Base-by-base conservation (phyloP, 2,797 vertebrate species). In the Cyclura pinguis region DNA sequence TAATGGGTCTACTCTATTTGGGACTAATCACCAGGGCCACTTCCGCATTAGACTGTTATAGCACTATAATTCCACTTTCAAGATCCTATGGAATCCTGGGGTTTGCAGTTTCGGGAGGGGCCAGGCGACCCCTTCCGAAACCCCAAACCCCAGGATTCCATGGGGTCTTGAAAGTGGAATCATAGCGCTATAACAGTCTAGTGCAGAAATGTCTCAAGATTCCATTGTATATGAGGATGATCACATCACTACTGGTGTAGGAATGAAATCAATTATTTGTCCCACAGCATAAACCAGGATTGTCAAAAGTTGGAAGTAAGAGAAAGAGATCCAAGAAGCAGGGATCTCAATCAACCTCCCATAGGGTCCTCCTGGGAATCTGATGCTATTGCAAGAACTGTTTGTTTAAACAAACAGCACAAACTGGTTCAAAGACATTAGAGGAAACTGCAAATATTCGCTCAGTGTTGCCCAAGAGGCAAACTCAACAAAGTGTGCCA, bases 391-490 rank as follows among this genome's bases (percentile, higher is more conserved):
- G 10, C 69, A 76, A 69, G 50, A 67, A 80, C 50, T 4, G 38
- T 67, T 69, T 62, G 64, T 67, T 69, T 69, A 72, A 85, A 85
- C 83, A 72, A 9, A 72, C 32, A 12, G 24, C 67, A 78, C 14
- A 10, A 87, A 62, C 47, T 57, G n/a, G 55, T 74, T 86, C 57
- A 73, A 76, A 87, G 72, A 29, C 22, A 67, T 69, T 14, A 3
- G 69, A 16, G 69, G 57, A 55, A 82, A 67, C 9, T 6, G 77
- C 85, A 91, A 91, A 91, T 84, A 84, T 91, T 91, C 87, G 72
- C n/a, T 83, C 50, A 55, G 89, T n/a, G 50, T 78, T n/a, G 4
- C 9, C 2, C 47, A 69, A 13, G 18, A 55, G 57, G 29, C 24
- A 47, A 83, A 87, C 8, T n/a, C 27, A 1, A 82, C 57, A 77